Evolutionary conservation across 64 coral and sea anemone genomes (phyloP).

Genomic region (Catalaphyllia jardinei): DNA sequence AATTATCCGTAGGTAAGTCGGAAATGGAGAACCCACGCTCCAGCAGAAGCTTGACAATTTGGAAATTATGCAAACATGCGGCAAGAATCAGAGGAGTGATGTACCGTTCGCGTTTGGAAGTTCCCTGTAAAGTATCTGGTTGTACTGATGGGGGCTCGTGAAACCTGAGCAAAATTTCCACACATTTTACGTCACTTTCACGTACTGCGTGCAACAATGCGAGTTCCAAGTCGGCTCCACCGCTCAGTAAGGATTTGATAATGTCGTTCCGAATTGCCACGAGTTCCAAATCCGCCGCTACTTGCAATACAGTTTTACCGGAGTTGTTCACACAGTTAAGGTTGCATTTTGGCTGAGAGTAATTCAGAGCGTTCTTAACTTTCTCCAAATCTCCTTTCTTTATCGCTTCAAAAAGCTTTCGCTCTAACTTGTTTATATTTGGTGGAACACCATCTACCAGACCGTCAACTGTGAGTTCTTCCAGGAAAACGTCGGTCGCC

Average conservation of each 20-base stretch:
- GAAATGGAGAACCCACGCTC: conserved; percentile 11
- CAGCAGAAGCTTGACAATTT: conserved; percentile 9
- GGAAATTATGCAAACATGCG: conserved; percentile 16
- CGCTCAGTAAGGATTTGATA: background rate
- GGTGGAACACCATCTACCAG: background rate
- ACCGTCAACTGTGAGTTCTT: background rate
- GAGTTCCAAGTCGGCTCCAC: conserved; percentile 1
- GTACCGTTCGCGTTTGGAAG: background rate
- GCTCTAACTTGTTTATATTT: background rate
- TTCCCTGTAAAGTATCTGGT: background rate
- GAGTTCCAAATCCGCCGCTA: background rate
- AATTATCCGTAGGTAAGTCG: background rate
- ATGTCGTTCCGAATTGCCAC: background rate
- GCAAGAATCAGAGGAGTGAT: conserved; percentile 14
- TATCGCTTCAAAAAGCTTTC: conserved; percentile 2
- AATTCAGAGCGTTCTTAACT: background rate
- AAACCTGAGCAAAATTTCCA: conserved; percentile 17
- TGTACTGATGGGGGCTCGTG: background rate
- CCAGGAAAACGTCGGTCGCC: background rate
- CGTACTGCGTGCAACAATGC: conserved; percentile 13
- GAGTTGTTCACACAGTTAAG: background rate
- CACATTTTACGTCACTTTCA: background rate
- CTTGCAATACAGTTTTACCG: conserved; percentile 10
- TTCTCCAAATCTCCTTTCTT: conserved; percentile 7
- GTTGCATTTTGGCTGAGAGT: background rate